Percentiles rank a stretch among this genome's conserved stretches.
Conservation (phyloP, 1,140 invertebrate genomes). For the Ips typographus region DNA sequence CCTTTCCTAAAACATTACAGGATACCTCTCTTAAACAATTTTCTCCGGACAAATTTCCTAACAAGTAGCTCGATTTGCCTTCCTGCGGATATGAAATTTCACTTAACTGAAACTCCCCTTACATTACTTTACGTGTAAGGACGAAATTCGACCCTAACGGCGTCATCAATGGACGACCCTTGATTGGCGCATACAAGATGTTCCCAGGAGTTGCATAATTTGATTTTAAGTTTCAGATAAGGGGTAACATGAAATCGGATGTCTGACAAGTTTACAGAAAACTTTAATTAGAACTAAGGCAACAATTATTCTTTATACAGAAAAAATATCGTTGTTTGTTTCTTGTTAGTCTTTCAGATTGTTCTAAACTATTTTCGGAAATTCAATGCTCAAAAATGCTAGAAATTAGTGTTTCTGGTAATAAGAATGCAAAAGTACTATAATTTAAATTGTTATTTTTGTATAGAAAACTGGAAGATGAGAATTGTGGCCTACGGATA, state of each 20-base stretch:
- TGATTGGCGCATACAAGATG: slow-evolving; percentile 27
- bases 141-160: slow-evolving; percentile 21
- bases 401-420: no score
- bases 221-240: slow-evolving; percentile 26
- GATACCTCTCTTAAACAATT: slow-evolving; percentile 24
- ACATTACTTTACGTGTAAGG: slow-evolving; percentile 25
- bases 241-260: slow-evolving; percentile 15
- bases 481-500: no score
- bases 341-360: background rate
- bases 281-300: slow-evolving; percentile 17
- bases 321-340: background rate
- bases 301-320: slow-evolving; percentile 18
- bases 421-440: no score
- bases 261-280: slow-evolving; percentile 22
- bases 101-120: slow-evolving; percentile 20
- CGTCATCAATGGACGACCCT: slow-evolving; percentile 22
- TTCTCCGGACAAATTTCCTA: slow-evolving; percentile 6
- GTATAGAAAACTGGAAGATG: no score
- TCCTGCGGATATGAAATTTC: slow-evolving; percentile 23
- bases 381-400: no score
- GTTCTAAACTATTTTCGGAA: no score
- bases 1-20: slow-evolving; percentile 6
- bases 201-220: slow-evolving; percentile 23
- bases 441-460: no score
- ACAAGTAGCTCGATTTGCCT: slow-evolving; percentile 17